A percentile compares a stretch with the other conserved stretches of the same genome.
Conservation (phyloP, 1,140 invertebrate genomes). For the Listronotus oregonensis region DNA sequence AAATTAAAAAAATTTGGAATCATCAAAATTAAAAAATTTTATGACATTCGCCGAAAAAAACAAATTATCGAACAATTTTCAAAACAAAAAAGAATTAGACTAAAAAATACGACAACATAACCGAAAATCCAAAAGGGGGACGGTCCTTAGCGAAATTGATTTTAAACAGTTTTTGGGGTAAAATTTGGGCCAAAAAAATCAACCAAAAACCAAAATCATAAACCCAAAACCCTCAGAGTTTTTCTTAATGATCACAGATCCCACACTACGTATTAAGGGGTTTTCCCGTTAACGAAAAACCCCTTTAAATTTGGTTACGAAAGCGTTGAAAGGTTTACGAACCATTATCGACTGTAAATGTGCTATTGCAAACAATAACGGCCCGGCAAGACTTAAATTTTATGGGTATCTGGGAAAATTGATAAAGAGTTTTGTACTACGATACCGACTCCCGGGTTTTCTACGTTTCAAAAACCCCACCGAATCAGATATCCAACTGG, state of each 20-base stretch:
- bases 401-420: constrained; percentile 52
- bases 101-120: constrained; percentile 51
- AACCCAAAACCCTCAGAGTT: too few species aligned
- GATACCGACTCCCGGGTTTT: constrained; percentile 57
- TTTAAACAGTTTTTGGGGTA: constrained; percentile 53
- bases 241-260: constrained; percentile 42
- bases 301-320: constrained; percentile 42
- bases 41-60: constrained; percentile 43
- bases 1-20: too few species aligned
- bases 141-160: constrained; percentile 50
- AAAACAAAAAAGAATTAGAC: constrained; percentile 50
- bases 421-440: constrained; percentile 51
- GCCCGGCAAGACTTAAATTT: constrained; percentile 54
- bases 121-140: constrained; percentile 52
- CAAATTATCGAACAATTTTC: constrained; percentile 50
- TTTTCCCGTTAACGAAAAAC: constrained; percentile 44
- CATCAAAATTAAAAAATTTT: constrained; percentile 48
- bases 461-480: constrained; percentile 37
- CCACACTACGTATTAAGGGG: constrained; percentile 36
- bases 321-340: constrained; percentile 8
- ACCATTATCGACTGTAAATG: not conserved
- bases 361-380: constrained; percentile 52
- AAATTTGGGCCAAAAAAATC: constrained; percentile 23
- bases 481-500: constrained; percentile 40
- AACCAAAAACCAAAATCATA: not conserved